phyloP scores from a whole-genome alignment of 2,113 vertebrate genomes.

The Grammomys dolichurus region DNA sequence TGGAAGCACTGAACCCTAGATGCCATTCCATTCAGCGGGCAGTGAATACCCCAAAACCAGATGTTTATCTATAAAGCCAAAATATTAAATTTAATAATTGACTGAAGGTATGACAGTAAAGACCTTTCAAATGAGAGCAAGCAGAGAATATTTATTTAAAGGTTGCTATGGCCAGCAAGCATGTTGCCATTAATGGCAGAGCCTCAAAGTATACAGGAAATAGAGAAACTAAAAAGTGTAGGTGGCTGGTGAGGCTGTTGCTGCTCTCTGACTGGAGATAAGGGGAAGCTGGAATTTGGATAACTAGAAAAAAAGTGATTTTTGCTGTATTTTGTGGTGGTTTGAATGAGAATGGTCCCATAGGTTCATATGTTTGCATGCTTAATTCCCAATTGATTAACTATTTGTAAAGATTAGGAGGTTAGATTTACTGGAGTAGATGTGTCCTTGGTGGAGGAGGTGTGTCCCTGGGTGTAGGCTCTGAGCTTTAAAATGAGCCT shows the following conservation, averaged over 20 bases:
- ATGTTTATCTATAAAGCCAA: background rate
- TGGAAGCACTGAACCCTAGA: background rate
- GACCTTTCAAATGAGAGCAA: background rate
- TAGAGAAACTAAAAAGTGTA: background rate
- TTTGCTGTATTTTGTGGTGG: background rate
- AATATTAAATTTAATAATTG: background rate
- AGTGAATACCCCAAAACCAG: background rate
- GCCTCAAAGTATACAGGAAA: background rate
- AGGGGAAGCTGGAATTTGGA: background rate
- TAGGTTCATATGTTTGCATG: background rate
- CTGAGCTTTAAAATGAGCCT: background rate
- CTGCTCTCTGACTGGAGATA: no score
- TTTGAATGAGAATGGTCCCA: background rate
- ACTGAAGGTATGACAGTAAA: background rate
- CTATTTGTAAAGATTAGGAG: background rate
- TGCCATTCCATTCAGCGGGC: no score
- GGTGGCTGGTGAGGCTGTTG: no score
- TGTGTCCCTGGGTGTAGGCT: background rate
- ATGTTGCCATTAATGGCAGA: no score
- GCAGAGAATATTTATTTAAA: background rate
- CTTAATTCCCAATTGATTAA: background rate
- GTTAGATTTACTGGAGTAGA: background rate
- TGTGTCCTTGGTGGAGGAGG: background rate
- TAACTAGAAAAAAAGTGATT: background rate
- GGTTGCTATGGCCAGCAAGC: background rate